Base-by-base conservation (phyloP, 2,888 invertebrate genomes). In the Pseudeuparius sepicola region DNA sequence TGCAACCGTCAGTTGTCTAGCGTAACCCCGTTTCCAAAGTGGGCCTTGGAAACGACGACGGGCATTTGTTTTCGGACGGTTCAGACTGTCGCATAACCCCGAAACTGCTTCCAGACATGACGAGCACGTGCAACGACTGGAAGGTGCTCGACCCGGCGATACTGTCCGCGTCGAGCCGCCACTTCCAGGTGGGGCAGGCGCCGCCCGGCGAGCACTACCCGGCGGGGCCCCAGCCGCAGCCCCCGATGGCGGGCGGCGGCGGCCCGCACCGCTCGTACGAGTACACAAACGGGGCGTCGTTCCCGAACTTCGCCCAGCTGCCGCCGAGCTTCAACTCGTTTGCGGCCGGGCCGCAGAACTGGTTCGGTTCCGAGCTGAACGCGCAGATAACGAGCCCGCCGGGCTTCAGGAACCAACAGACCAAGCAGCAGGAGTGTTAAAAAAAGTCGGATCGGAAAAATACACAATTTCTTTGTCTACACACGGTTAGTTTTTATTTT, bases 61-160 rank as follows among this genome's bases (percentile, higher is more conserved):
- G n/a, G n/a, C n/a, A n/a, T n/a, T n/a, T n/a, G n/a, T n/a, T n/a
- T n/a, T n/a, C n/a, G n/a, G n/a, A n/a, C n/a, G n/a, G n/a, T n/a
- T n/a, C n/a, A n/a, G n/a, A n/a, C n/a, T n/a, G n/a, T n/a, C n/a
- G n/a, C n/a, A n/a, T n/a, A n/a, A n/a, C n/a, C n/a, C n/a, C n/a
- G n/a, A n/a, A n/a, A n/a, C n/a, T n/a, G n/a, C n/a, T n/a, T n/a
- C 39, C 50, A 71, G 70, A 64, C 54, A 64, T 66, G 53, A 62
- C 63, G 46, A 68, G 64, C 46, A 68, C 69, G 54, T 77, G 72
- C 63, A 68, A 78, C 49, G 88, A 89, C 65, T 89, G 89, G 88
- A 85, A 88, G 51, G 76, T 85, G 47, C 75, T 92, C 70, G 93
- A 94, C 70, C 90, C 93, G 39, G 92, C 92, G 47, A 92, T 93